These are phyloP conservation scores for Tenualosa thibaudeaui DNA, from an alignment of 2,797 vertebrate species.

Conservation along the genomic window DNA sequence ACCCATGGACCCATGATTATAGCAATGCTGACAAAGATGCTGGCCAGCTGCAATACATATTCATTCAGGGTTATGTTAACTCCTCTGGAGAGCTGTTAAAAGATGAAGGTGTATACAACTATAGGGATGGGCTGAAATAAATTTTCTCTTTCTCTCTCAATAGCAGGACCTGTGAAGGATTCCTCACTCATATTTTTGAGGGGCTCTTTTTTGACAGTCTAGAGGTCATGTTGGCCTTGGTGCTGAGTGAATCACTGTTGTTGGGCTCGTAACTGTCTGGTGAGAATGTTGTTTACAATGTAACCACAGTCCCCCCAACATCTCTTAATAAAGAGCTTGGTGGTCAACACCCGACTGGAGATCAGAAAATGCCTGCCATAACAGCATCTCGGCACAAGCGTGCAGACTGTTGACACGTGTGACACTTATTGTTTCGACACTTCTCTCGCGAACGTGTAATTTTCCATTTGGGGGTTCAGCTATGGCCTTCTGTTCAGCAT, in stretches of 20 bases:
- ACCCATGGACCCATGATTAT: background rate
- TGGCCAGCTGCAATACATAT: background rate
- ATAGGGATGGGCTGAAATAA: background rate
- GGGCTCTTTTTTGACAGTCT: background rate
- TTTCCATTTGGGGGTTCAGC: background rate
- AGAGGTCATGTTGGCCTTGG: slow-evolving; percentile 5
- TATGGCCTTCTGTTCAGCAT: background rate
- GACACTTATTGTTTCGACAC: slow-evolving; percentile 16
- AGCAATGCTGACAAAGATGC: background rate
- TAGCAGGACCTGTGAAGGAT: background rate
- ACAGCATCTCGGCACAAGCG: background rate
- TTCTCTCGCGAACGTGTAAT: slow-evolving; percentile 2
- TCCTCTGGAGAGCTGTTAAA: background rate
- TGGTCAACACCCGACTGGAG: background rate
- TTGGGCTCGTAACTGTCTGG: background rate
- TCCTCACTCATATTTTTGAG: background rate
- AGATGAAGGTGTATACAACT: background rate
- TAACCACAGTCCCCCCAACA: slow-evolving; percentile 1
- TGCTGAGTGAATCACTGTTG: background rate
- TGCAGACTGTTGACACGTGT: slow-evolving; percentile 8
- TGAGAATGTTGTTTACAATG: slow-evolving; percentile 22
- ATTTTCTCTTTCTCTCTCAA: background rate
- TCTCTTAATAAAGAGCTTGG: background rate
- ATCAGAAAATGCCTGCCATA: background rate
- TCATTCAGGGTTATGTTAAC: background rate